Conservation (phyloP, 2,113 vertebrate genomes). For the Sebastes fasciatus region DNA sequence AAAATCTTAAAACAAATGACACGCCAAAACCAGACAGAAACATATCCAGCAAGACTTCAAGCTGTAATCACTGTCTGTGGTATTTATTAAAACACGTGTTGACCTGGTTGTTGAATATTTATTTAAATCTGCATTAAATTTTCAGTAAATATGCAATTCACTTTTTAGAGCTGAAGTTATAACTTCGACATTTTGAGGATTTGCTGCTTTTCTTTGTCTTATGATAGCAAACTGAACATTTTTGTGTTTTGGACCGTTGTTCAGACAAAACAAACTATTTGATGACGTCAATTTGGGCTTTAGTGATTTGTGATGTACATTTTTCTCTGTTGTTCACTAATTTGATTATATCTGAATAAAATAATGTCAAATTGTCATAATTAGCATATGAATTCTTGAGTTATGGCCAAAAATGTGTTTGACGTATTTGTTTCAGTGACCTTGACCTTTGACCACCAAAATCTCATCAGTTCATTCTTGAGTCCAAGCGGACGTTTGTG, state of each 20-base stretch:
- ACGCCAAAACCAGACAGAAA: neutral
- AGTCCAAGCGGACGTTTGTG: too few relatives aligned
- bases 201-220: neutral
- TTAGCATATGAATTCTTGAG: too few relatives aligned
- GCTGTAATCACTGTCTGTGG: neutral
- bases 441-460: too few relatives aligned
- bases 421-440: too few relatives aligned
- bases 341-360: neutral
- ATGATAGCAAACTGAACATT: neutral
- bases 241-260: neutral
- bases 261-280: neutral
- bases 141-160: neutral
- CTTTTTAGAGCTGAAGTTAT: neutral
- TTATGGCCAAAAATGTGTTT: too few relatives aligned
- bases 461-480: too few relatives aligned
- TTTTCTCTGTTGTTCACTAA: neutral
- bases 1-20: slow-evolving; percentile 1
- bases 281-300: neutral
- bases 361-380: too few relatives aligned
- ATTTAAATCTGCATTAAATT: neutral
- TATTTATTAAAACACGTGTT: neutral
- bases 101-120: neutral
- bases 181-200: neutral
- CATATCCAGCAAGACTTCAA: neutral
- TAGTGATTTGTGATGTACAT: neutral